Conservation (phyloP, 2,113 vertebrate genomes). For the Gasterosteus nipponicus region DNA sequence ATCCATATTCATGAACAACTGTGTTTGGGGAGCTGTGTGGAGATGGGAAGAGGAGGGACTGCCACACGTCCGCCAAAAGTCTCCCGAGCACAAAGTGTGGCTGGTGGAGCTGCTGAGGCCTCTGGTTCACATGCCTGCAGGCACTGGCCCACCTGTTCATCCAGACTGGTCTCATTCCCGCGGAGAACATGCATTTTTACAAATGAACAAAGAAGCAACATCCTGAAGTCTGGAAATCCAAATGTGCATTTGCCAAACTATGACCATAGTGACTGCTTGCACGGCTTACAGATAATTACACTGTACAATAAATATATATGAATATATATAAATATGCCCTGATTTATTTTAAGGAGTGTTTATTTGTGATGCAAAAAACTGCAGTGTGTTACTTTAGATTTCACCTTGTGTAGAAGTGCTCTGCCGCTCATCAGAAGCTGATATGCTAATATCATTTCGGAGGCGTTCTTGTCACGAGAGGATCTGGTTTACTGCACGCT, state of each 20-base stretch:
- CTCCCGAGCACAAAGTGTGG: constrained; percentile 69
- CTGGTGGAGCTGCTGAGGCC: constrained; percentile 61
- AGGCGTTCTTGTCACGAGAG: not conserved
- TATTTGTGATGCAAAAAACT: not conserved
- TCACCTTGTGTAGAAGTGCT: not conserved
- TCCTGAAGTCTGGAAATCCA: constrained; percentile 10
- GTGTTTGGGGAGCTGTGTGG: constrained; percentile 73
- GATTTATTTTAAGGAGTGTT: not conserved
- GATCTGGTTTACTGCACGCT: not conserved
- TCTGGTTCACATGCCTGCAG: constrained; percentile 67
- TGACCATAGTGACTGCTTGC: not conserved
- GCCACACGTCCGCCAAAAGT: constrained; percentile 72
- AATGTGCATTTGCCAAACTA: constrained; percentile 1
- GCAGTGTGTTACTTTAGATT: not conserved
- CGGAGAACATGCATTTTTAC: constrained; percentile 57
- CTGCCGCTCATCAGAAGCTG: not conserved
- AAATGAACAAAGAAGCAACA: constrained; percentile 47
- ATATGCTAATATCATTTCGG: not conserved
- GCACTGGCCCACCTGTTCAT: constrained; percentile 71
- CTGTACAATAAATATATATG: not conserved
- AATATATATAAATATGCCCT: too few species aligned
- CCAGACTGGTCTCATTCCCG: constrained; percentile 49
- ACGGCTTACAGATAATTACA: not conserved
- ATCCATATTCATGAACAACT: constrained; percentile 88
- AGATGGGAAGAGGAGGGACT: constrained; percentile 53